Evolutionary conservation across 2,113 vertebrate genomes (phyloP).

Genomic region (Cercopithecus mona): DNA sequence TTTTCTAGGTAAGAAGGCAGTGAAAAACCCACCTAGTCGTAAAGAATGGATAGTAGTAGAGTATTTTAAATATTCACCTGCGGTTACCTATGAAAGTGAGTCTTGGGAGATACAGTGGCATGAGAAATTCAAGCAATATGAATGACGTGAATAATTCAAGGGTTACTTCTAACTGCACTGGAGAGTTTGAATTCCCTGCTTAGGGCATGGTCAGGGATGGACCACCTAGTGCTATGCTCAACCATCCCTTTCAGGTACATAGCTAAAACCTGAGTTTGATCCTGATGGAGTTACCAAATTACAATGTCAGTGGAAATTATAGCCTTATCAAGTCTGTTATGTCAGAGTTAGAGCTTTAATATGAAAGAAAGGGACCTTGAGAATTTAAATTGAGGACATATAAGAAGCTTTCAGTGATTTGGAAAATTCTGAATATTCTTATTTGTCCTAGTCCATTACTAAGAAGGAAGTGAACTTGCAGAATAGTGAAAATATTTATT

Average conservation of each 20-base stretch:
- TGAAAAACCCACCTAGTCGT: neutral
- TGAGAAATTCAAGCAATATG: neutral
- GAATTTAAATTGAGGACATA: neutral
- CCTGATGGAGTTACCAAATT: neutral
- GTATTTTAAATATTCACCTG: constrained; percentile 5
- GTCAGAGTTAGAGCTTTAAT: neutral
- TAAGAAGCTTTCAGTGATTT: neutral
- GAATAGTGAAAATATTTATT: neutral
- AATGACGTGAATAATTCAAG: neutral
- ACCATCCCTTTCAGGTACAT: neutral
- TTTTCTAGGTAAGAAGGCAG: constrained; percentile 2
- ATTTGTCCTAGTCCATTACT: neutral
- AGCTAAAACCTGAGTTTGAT: neutral
- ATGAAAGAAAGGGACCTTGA: neutral
- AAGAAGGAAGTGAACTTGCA: neutral
- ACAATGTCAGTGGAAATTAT: neutral
- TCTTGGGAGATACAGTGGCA: neutral
- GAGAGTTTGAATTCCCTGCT: neutral
- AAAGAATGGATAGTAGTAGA: neutral
- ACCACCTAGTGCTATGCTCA: neutral
- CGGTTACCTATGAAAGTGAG: neutral
- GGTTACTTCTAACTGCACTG: neutral
- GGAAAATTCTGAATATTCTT: neutral
- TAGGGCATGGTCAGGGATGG: neutral
- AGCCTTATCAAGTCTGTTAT: neutral